Base-by-base conservation (phyloP, 1,140 invertebrate species). In the Propsilocerus akamusi region DNA sequence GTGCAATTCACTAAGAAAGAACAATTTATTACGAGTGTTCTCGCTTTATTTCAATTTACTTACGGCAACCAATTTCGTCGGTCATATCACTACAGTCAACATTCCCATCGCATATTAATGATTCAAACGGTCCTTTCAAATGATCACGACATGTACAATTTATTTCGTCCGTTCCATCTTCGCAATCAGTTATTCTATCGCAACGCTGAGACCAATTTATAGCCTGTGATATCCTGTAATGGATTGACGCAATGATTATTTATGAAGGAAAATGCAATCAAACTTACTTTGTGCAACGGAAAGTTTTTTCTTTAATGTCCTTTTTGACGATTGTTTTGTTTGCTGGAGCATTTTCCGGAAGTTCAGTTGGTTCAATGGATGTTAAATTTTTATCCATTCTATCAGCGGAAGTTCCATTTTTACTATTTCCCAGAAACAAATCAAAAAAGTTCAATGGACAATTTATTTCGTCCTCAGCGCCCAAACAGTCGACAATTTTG, bases 161-260 rank as follows among this genome's bases (percentile, higher is more conserved):
- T 1, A 68, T 53, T 68, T 90, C 87, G 63, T 92, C 87, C 0
- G 77, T 81, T 12, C 77, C 78, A 64, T 92, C 86, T 59, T 85
- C 78, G 63, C 87, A 91, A 57, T 90, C 84, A 14, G 73, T 59
- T 32, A 73, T 64, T 22, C 71, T 72, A 62, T 92, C 71, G 58
- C 87, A 92, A 47, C 73, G 72, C 53, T 72, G 67, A 8, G 56
- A 51, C 1, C 68, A 60, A 1, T 75, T 64, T 23, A 88, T 73
- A 11, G 60, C 69, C 66, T 87, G 82, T 1, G 65, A 55, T 48
- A 83, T 72, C 46, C 81, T 84, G 52, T 24, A 68, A 59, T 32
- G 51, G 53, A 41, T 20, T 41, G 1, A 8, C 10, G 17, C n/a
- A 47, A 54, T 64, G 48, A 54, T 37, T 48, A 34, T 52, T n/a